Conservation (phyloP, 2,113 vertebrate species). For the Furnarius figulus region DNA sequence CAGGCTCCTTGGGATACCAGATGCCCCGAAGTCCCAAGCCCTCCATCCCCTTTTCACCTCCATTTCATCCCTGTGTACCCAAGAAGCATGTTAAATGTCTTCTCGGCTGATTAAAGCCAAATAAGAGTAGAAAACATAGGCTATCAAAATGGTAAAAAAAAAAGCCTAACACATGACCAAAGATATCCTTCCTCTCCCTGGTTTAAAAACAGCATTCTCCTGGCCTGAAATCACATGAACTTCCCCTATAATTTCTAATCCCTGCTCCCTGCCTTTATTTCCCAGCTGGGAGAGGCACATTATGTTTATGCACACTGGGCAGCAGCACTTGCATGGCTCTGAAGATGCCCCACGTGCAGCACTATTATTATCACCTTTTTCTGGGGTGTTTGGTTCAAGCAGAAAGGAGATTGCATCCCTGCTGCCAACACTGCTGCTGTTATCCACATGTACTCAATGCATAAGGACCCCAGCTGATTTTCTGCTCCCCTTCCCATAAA, state of each 20-base stretch:
- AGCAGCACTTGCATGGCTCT: fast-evolving
- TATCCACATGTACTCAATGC: neutral
- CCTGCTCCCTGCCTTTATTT: neutral
- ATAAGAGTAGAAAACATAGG: neutral
- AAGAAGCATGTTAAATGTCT: neutral
- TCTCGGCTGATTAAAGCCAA: neutral
- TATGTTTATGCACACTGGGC: neutral
- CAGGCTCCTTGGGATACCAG: neutral
- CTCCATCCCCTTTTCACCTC: neutral
- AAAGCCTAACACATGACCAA: neutral
- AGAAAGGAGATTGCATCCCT: neutral
- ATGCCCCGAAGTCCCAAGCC: neutral
- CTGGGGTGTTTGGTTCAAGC: neutral
- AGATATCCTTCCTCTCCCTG: neutral
- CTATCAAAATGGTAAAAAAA: neutral
- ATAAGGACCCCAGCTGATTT: neutral
- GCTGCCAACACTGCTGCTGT: fast-evolving
- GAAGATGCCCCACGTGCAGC: neutral
- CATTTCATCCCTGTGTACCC: neutral
- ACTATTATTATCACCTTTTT: neutral
- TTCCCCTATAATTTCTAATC: neutral
- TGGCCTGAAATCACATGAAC: neutral
- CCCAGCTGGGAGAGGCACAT: neutral
- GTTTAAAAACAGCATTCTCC: neutral
- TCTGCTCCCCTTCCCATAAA: neutral